Conservation (phyloP, 30 jellyfish, hydroid and myxozoan genomes). For the Hydractinia symbiolongicarpus region DNA sequence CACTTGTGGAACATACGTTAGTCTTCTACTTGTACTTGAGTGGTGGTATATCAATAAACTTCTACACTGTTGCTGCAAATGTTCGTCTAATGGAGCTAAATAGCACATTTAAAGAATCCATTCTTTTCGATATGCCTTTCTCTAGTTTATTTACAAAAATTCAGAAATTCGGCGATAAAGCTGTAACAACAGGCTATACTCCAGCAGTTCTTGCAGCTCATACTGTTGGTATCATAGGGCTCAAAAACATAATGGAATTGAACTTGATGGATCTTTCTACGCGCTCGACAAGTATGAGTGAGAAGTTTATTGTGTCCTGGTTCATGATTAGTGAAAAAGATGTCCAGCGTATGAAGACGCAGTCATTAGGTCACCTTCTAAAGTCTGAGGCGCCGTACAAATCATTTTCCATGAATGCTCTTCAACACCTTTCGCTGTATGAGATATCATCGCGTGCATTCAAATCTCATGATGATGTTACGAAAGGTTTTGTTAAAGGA, state of each 20-base stretch:
- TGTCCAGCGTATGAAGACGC: background rate
- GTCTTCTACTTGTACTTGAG: slow-evolving; percentile 8
- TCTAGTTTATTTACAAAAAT: background rate
- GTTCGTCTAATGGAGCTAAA: background rate
- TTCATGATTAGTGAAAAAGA: background rate
- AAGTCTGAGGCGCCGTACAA: background rate
- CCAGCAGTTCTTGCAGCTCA: background rate
- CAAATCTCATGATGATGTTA: background rate
- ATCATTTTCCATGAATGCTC: background rate
- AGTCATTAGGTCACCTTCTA: background rate
- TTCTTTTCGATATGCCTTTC: background rate
- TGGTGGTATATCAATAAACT: background rate
- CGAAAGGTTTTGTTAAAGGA: background rate
- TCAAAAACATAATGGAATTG: background rate
- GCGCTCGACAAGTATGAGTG: background rate
- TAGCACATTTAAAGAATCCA: background rate
- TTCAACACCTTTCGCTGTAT: background rate
- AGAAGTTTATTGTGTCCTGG: background rate
- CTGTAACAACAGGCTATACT: background rate
- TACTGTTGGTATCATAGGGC: background rate
- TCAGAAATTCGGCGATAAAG: background rate
- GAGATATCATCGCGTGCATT: background rate
- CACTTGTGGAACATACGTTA: background rate
- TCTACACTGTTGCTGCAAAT: background rate
- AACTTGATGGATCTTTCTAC: background rate